phyloP scores from a whole-genome alignment of 2,888 invertebrate genomes.

The Scrobipalpa atriplicella region DNA sequence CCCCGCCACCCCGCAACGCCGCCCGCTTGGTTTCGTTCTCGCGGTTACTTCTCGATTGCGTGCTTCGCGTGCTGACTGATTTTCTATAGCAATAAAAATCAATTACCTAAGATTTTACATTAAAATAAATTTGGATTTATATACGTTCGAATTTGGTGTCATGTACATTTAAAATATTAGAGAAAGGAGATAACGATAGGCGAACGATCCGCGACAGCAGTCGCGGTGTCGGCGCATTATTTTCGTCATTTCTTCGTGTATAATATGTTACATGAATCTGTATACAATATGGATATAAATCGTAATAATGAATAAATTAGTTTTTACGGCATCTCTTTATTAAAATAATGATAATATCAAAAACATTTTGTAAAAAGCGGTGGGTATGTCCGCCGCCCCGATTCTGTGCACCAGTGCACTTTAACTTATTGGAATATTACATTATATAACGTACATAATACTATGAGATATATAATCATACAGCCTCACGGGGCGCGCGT shows the following conservation, averaged over 20 bases:
- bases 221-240: constrained; percentile 76
- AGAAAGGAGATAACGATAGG: constrained; percentile 80
- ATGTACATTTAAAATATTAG: constrained; percentile 83
- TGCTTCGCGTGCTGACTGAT: constrained; percentile 85
- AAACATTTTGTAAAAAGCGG: constrained; percentile 81
- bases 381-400: constrained; percentile 78
- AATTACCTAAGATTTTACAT: constrained; percentile 84
- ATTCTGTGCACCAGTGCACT: constrained; percentile 83
- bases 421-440: constrained; percentile 83
- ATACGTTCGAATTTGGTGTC: constrained; percentile 84
- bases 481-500: constrained; percentile 85
- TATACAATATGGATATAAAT: constrained; percentile 84
- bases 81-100: constrained; percentile 85
- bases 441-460: constrained; percentile 83
- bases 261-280: constrained; percentile 86
- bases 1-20: constrained; percentile 53
- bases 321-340: constrained; percentile 83
- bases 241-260: constrained; percentile 84
- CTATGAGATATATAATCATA: constrained; percentile 83
- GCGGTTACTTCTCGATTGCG: constrained; percentile 84
- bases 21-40: constrained; percentile 81
- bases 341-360: constrained; percentile 82
- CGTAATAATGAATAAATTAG: constrained; percentile 81
- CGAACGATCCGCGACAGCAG: constrained; percentile 70
- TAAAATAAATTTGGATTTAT: constrained; percentile 83